phyloP scores from a whole-genome alignment of 2,113 vertebrate genomes.

The Chunga burmeisteri region DNA sequence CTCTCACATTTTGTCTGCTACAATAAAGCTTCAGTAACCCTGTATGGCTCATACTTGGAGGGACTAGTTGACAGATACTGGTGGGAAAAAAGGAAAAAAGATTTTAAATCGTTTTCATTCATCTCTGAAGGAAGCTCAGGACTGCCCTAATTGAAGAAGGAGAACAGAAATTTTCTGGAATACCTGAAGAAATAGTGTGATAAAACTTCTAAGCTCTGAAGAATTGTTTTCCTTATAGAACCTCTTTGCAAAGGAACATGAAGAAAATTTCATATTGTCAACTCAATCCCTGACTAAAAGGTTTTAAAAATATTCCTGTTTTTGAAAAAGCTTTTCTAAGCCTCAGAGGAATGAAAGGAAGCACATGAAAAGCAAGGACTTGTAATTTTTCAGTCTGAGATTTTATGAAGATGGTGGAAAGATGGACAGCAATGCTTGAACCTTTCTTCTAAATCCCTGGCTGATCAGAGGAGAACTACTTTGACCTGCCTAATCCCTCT shows the following conservation, averaged over 20 bases:
- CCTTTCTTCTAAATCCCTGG: not conserved
- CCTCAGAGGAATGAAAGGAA: not conserved
- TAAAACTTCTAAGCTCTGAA: not conserved
- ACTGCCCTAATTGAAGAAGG: not conserved
- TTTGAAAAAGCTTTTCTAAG: not conserved
- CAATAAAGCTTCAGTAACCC: not conserved
- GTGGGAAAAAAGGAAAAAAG: not conserved
- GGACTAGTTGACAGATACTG: not conserved
- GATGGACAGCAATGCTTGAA: not conserved
- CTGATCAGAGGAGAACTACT: not conserved
- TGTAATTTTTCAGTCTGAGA: not conserved
- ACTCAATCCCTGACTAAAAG: not conserved
- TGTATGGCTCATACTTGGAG: not conserved
- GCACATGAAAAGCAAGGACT: not conserved
- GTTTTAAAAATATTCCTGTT: not conserved
- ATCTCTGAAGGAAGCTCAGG: not conserved
- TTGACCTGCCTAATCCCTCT: not conserved
- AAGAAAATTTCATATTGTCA: not conserved
- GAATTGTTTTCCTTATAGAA: not conserved
- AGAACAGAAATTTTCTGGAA: not conserved
- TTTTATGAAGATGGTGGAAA: not conserved
- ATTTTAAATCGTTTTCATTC: not conserved
- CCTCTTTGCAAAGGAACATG: not conserved
- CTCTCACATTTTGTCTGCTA: not conserved
- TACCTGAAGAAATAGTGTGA: not conserved